Conservation (phyloP, 2,888 invertebrate genomes). For the Coenonympha glycerion region DNA sequence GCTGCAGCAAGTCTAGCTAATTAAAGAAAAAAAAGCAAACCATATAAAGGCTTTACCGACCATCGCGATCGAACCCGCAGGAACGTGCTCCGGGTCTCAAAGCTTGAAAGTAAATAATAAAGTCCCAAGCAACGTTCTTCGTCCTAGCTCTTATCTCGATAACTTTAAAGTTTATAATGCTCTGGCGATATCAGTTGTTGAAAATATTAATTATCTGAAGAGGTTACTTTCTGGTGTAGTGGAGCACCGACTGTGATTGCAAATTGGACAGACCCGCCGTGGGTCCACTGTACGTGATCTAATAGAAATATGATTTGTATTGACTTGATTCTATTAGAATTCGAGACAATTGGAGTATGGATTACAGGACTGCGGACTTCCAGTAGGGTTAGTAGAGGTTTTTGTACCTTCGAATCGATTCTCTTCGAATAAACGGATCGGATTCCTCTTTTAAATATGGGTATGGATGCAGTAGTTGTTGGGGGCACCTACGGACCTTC, state of each 20-base stretch:
- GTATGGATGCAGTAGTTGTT: neutral
- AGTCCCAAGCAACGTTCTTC: constrained; percentile 3
- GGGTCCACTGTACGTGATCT: neutral
- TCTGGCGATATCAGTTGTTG: neutral
- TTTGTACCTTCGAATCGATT: no score
- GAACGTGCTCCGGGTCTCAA: constrained; percentile 46
- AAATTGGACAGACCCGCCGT: constrained; percentile 1
- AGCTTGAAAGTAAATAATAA: constrained; percentile 40
- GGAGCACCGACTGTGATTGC: constrained; percentile 1
- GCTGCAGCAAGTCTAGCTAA: constrained; percentile 40
- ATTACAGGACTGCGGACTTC: no score
- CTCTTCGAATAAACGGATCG: no score
- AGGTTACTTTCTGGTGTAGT: constrained; percentile 5
- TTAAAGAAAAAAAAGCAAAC: constrained; percentile 48
- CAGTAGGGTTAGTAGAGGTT: no score
- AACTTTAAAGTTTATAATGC: neutral
- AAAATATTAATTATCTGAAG: constrained; percentile 5
- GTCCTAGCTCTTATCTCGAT: neutral
- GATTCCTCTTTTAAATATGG: no score
- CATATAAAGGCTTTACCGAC: constrained; percentile 40
- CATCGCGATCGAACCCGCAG: constrained; percentile 35
- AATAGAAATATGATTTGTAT: neutral
- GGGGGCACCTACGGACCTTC: neutral
- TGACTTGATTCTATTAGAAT: neutral
- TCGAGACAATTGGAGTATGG: neutral